These are phyloP conservation scores for Itoplectis maculator DNA, from an alignment of 2,888 invertebrate genomes.

Conservation along the genomic window DNA sequence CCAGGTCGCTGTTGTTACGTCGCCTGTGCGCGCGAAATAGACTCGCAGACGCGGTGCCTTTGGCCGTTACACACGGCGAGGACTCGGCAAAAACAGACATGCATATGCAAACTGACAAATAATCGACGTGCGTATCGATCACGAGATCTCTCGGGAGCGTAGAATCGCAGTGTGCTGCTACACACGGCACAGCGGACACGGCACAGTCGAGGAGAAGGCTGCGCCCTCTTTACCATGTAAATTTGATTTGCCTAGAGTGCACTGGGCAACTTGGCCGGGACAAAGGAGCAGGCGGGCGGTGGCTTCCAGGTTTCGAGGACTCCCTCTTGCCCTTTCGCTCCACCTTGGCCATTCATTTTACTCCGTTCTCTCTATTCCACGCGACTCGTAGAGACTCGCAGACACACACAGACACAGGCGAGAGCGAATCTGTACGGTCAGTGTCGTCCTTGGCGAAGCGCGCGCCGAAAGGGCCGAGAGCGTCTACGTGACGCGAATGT, in stretches of 20 bases:
- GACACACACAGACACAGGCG: conserved; percentile 4
- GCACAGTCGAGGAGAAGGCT: background rate
- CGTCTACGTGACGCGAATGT: conserved; percentile 48
- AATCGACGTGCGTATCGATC: conserved; percentile 59
- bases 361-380: background rate
- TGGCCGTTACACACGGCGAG: background rate
- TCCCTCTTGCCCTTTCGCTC: conserved; percentile 30
- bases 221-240: conserved; percentile 60
- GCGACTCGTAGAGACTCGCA: background rate
- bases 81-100: conserved; percentile 1
- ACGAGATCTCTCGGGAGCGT: conserved; percentile 51
- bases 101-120: conserved; percentile 39
- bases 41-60: background rate
- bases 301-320: conserved; percentile 30
- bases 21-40: background rate
- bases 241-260: conserved; percentile 63
- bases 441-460: background rate
- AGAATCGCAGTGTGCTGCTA: conserved; percentile 32
- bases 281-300: conserved; percentile 44
- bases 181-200: no score
- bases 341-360: conserved; percentile 8
- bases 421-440: background rate
- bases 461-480: conserved; percentile 17
- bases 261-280: conserved; percentile 54
- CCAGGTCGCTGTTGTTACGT: background rate